Conservation (phyloP, 2,888 invertebrate species). For the Catocala sponsa region DNA sequence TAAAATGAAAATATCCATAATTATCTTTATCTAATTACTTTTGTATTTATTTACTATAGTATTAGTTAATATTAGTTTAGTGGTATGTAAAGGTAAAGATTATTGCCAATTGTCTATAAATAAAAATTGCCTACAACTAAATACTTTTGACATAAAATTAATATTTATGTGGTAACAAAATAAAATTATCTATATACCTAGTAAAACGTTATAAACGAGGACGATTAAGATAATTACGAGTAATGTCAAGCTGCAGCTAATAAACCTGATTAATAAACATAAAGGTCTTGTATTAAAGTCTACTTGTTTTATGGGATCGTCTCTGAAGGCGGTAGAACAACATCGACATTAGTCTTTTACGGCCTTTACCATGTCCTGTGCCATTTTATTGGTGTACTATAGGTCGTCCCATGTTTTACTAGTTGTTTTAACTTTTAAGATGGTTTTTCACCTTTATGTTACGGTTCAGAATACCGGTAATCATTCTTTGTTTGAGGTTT, state of each 20-base stretch:
- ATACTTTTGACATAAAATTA: too few species aligned
- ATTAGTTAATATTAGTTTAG: too few species aligned
- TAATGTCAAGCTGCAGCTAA: not conserved
- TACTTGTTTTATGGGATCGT: constrained; percentile 11
- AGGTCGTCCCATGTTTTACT: constrained; percentile 8
- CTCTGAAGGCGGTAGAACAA: constrained; percentile 7
- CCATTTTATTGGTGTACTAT: constrained; percentile 16
- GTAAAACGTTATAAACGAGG: not conserved
- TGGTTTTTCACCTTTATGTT: too few species aligned
- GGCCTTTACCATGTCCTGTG: constrained; percentile 12
- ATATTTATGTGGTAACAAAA: too few species aligned
- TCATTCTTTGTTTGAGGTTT: not conserved
- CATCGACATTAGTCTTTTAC: constrained; percentile 23
- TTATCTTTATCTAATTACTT: too few species aligned
- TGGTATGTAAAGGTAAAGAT: too few species aligned
- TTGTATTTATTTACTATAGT: too few species aligned
- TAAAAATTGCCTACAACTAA: too few species aligned
- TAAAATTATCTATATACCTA: too few species aligned
- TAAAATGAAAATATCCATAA: too few species aligned
- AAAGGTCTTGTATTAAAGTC: constrained; percentile 11
- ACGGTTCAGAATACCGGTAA: not conserved
- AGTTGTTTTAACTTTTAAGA: constrained; percentile 6
- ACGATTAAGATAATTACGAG: not conserved
- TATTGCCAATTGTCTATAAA: too few species aligned
- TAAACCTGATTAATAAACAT: constrained; percentile 13